Percentiles rank a stretch among this genome's conserved stretches.
Evolutionary conservation across 2,113 vertebrate genomes (phyloP).

Genomic region (Tychaedon coryphoeus): DNA sequence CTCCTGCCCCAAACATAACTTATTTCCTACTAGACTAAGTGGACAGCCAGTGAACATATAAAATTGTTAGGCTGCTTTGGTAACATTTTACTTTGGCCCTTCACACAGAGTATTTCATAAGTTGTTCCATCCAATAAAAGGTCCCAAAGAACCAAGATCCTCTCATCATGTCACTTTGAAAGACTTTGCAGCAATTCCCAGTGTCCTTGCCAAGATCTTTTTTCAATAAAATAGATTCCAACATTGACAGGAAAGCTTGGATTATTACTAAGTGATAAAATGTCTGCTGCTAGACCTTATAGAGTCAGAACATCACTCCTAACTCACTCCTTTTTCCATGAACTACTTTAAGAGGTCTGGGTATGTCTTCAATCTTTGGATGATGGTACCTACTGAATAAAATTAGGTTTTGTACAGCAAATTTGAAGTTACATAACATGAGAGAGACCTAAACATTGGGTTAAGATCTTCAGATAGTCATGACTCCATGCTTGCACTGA

Average conservation of each 20-base stretch:
- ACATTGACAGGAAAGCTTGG: slow-evolving; percentile 15
- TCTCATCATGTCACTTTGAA: slow-evolving; percentile 14
- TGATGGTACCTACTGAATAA: no score
- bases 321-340: not conserved
- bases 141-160: not conserved
- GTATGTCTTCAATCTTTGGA: not conserved
- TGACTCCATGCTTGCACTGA: not conserved
- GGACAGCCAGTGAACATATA: not conserved
- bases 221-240: slow-evolving; percentile 42
- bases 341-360: not conserved
- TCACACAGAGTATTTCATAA: not conserved
- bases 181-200: not conserved
- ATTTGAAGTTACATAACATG: not conserved
- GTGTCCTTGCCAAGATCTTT: slow-evolving; percentile 13
- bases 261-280: slow-evolving; percentile 48
- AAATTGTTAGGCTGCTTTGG: not conserved
- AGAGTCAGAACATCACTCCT: slow-evolving; percentile 17
- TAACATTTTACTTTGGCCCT: not conserved
- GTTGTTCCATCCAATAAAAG: not conserved
- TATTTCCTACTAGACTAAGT: not conserved
- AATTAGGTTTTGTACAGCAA: no score
- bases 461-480: not conserved
- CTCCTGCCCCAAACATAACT: not conserved
- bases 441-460: not conserved
- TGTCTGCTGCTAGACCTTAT: not conserved